Base-by-base conservation (phyloP, 2,888 invertebrate species). In the Homarus gammarus region DNA sequence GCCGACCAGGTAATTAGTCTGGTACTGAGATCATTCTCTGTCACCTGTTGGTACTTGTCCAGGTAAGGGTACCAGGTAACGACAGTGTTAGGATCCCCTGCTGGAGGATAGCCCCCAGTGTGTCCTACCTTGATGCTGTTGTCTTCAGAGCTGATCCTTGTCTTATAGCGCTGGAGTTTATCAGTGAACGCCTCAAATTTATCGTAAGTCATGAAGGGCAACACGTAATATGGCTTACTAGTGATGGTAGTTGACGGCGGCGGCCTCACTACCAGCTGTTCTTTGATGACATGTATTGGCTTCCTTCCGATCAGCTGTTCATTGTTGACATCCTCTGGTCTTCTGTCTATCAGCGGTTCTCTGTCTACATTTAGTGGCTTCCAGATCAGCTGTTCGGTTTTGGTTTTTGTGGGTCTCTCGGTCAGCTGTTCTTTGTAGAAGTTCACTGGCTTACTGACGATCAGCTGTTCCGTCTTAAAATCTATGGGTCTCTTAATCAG, bases 1-100 rank as follows among this genome's bases (percentile, higher is more conserved):
- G 73, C 3, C 3, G 73, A 40, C 73, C 73, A 73, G n/a, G 73
- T 73, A 8, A 73, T 38, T 36, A 73, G 73, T 73, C 36, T 33
- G 18, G 33, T 40, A 22, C 18, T 12, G 8, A 36, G 3, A 3
- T 73, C 73, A 22, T 27, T 27, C n/a, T 73, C 73, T 73, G 73
- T 73, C 2, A 5, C 73, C 38, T 18, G 36, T 22, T n/a, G 36
- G 10, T 1, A 3, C 40, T 73, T 15, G 5, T 73, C 73, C 22
- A 36, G 40, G 40, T 40, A 40, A 38, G 73, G 73, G 15, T 5
- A 36, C 73, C 73, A 73, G 0, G 73, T 73, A 2, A 73, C 73
- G 22, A 73, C 0, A 27, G 27, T 27, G 64, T 64, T 64, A 27
- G 27, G 2, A 27, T 27, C 64, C 27, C 64, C 64, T 8, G 8